phyloP scores from a whole-genome alignment of 2,888 invertebrate genomes.

The Acleris cristana region DNA sequence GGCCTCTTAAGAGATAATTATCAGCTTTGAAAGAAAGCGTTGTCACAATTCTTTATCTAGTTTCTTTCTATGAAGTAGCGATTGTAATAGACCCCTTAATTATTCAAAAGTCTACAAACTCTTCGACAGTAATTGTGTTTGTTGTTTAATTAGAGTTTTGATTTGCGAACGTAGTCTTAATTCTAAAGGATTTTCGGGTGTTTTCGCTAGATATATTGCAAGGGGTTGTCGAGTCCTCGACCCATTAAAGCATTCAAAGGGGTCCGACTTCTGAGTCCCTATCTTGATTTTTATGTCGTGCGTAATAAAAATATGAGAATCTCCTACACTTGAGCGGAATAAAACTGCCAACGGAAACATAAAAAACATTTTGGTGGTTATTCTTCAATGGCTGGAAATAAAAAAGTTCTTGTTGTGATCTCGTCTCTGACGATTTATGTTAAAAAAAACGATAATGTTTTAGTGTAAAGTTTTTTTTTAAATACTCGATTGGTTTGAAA shows the following conservation, averaged over 20 bases:
- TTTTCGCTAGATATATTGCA: slow-evolving; percentile 10
- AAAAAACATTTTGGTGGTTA: slow-evolving; percentile 58
- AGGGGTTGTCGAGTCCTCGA: slow-evolving; percentile 46
- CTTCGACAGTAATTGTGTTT: slow-evolving; percentile 29
- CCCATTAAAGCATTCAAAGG: slow-evolving; percentile 57
- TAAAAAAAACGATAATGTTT: background rate
- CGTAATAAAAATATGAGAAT: slow-evolving; percentile 77
- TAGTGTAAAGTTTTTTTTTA: background rate
- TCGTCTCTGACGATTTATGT: background rate
- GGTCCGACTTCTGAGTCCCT: slow-evolving; percentile 51
- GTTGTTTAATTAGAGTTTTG: slow-evolving; percentile 29
- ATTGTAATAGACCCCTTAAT: slow-evolving; percentile 15
- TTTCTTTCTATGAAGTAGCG: background rate
- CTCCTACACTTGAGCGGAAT: slow-evolving; percentile 68
- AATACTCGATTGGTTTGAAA: too few species aligned
- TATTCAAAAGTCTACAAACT: slow-evolving; percentile 13
- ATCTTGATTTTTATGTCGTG: slow-evolving; percentile 68
- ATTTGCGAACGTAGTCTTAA: slow-evolving; percentile 25
- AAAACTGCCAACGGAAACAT: slow-evolving; percentile 73
- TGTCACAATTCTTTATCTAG: background rate
- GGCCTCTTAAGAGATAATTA: too few species aligned
- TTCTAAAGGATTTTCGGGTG: slow-evolving; percentile 18
- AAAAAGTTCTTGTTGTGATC: slow-evolving; percentile 25
- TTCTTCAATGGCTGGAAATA: slow-evolving; percentile 52
- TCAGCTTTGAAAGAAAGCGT: too few species aligned